Evolutionary conservation across 2,888 invertebrate genomes (phyloP), one percentile per base, ranked within the genome.

Genomic region (Agrotis exclamationis): DNA sequence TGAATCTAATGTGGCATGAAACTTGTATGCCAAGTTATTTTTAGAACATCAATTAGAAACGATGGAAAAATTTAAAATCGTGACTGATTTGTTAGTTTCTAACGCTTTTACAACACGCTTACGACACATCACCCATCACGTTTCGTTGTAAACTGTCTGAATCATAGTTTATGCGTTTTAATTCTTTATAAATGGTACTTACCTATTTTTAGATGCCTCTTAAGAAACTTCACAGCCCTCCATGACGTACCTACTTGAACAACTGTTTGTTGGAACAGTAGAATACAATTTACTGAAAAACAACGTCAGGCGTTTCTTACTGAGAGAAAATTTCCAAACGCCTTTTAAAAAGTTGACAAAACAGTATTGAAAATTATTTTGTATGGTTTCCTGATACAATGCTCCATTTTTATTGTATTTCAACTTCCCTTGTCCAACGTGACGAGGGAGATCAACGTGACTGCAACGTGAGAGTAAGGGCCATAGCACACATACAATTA

Each of bases 11-110:
- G 18, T 14, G 13, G 39, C 66, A 28, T 44, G 28, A 44, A 51
- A 60, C 54, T 51, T 57, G 33, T 64, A 39, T 70, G 50, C 20
- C n/a, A 64, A 56, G 50, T 48, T 59, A 69, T 48, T 70, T 62
- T 75, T 18, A 64, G 13, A 60, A 39, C 62, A 51, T 39, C 47
- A 50, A 65, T 75, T 62, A 57, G n/a, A 51, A 51, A 60, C 33
- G 14, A 57, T 64, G 60, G 48, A 51, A 64, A 60, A 20, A 44
- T 58, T 39, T 39, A 39, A 39, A 39, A 9, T 51, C 51, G 28
- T 76, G 51, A 75, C 57, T 65, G 62, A 71, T 71, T 71, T 65
- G 24, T 48, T 58, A 13, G 53, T 68, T 58, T 67, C 14, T 45
- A 68, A 54, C n/a, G 48, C 13, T 58, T 63, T 74, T 33, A 39